Percentiles rank a stretch among this genome's conserved stretches.
Conservation (phyloP, 2,888 invertebrate species). For the Eupeodes luniger region DNA sequence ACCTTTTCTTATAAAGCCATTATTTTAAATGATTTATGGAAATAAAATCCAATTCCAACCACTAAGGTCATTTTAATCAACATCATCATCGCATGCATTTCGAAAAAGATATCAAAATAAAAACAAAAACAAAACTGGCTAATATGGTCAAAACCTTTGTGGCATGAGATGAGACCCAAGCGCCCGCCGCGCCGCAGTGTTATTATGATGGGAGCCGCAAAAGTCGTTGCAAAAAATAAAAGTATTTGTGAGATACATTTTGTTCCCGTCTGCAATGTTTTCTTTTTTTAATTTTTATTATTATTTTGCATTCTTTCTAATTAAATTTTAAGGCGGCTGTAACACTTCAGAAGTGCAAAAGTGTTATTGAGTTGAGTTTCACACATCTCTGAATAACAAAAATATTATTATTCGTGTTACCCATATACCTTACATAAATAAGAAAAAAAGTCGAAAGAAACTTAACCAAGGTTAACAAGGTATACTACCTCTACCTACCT, state of each 20-base stretch:
- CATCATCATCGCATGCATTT: conserved; percentile 31
- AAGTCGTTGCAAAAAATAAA: background rate
- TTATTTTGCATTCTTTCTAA: conserved; percentile 17
- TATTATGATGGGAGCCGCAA: no score
- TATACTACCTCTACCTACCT: background rate
- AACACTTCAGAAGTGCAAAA: conserved; percentile 47
- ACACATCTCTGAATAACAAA: conserved; percentile 12
- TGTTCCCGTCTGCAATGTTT: conserved; percentile 16
- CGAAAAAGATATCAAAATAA: conserved; percentile 47
- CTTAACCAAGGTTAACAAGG: conserved; percentile 64
- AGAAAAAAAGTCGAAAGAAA: conserved; percentile 26
- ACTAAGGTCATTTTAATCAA: conserved; percentile 52
- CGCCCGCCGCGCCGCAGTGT: background rate
- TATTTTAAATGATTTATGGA: conserved; percentile 7
- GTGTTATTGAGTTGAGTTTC: conserved; percentile 37
- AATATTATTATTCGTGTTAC: background rate
- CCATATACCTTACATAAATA: background rate
- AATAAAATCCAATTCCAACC: conserved; percentile 31
- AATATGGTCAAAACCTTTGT: conserved; percentile 47
- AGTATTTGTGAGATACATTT: conserved; percentile 59
- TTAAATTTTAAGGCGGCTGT: conserved; percentile 46
- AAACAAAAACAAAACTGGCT: conserved; percentile 32
- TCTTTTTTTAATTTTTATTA: background rate
- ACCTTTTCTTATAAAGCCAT: background rate
- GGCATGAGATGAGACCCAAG: no score